A percentile compares a stretch with the other conserved stretches of the same genome.
Conservation (phyloP, 2,888 invertebrate genomes). For the Dynastes grantii region DNA sequence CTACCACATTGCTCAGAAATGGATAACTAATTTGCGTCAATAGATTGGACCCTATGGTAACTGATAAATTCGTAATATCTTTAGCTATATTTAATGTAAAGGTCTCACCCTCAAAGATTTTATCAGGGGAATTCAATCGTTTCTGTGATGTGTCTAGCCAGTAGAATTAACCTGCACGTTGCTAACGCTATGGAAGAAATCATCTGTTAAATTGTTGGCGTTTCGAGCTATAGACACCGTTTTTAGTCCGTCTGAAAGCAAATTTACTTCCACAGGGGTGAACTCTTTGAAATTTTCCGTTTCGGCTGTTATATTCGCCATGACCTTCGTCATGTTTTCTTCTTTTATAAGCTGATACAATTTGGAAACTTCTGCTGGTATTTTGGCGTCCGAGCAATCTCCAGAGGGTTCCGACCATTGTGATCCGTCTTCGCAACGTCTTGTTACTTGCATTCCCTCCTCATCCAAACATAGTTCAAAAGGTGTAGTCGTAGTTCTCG, state of each 20-base stretch:
- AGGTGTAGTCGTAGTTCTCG: slow-evolving; percentile 1
- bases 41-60: slow-evolving; percentile 12
- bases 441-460: slow-evolving; percentile 24
- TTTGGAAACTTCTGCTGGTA: not conserved
- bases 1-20: slow-evolving; percentile 18
- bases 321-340: slow-evolving; percentile 4
- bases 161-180: slow-evolving; percentile 39
- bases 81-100: slow-evolving; percentile 35
- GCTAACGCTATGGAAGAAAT: slow-evolving; percentile 35
- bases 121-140: slow-evolving; percentile 43
- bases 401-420: slow-evolving; percentile 29
- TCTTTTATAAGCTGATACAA: not conserved
- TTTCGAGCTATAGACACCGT: not conserved
- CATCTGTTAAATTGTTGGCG: not conserved
- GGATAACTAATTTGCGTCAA: slow-evolving; percentile 24
- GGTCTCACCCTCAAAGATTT: slow-evolving; percentile 43
- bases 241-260: not conserved
- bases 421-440: slow-evolving; percentile 37
- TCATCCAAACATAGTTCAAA: slow-evolving; percentile 19
- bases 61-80: slow-evolving; percentile 17
- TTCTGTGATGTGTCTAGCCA: slow-evolving; percentile 15
- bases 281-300: slow-evolving; percentile 12
- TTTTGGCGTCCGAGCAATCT: not conserved
- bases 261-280: slow-evolving; percentile 23
- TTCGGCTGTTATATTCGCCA: slow-evolving; percentile 1